These are phyloP conservation scores for Tylochromis polylepis DNA, from an alignment of 2,113 vertebrate genomes.

Conservation along the genomic window DNA sequence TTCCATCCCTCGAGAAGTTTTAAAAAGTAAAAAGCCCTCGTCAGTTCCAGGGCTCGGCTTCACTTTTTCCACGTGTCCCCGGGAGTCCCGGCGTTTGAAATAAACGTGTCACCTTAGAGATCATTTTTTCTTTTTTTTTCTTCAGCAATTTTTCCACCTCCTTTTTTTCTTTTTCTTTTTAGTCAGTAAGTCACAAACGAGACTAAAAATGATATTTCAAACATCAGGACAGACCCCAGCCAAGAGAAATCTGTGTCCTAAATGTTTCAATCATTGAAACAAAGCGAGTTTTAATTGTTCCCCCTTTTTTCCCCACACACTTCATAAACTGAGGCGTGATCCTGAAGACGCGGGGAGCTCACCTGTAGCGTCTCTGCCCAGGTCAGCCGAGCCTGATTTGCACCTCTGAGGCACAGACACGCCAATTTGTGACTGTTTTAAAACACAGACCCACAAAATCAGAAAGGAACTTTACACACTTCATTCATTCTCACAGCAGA, in stretches of 20 bases:
- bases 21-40: conserved; percentile 23
- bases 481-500: conserved; percentile 50
- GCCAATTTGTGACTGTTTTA: conserved; percentile 10
- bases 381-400: background rate
- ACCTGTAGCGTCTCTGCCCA: conserved; percentile 44
- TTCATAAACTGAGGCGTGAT: background rate
- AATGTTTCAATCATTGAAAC: conserved; percentile 37
- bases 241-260: background rate
- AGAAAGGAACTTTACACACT: background rate
- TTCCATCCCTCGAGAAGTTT: conserved; percentile 43
- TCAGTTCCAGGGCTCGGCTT: conserved; percentile 30
- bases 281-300: background rate
- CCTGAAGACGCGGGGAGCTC: background rate
- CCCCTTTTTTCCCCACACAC: background rate
- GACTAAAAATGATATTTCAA: conserved; percentile 51
- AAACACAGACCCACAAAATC: background rate
- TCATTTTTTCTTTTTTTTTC: background rate
- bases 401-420: conserved; percentile 25
- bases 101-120: conserved; percentile 25
- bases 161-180: background rate
- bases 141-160: background rate
- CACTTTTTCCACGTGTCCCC: conserved; percentile 58
- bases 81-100: conserved; percentile 27
- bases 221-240: conserved; percentile 33
- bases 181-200: conserved; percentile 7